These are phyloP conservation scores for Ciconia nigra DNA, from an alignment of 2,797 vertebrate species.

Conservation along the genomic window DNA sequence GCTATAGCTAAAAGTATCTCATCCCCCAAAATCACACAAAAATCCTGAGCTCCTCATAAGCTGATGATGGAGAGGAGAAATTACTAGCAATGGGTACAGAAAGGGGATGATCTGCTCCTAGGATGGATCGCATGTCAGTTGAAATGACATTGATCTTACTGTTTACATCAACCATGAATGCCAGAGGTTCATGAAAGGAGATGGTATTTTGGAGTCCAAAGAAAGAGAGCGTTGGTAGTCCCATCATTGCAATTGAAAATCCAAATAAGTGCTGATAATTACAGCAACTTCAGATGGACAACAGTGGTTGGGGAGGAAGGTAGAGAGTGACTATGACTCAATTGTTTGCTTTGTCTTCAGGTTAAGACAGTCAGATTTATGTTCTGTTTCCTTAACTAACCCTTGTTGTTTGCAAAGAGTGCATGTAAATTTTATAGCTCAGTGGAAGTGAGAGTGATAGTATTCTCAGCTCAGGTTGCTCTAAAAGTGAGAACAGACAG, in stretches of 20 bases:
- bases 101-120: neutral
- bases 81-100: neutral
- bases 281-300: neutral
- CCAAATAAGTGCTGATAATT: neutral
- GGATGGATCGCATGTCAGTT: fast-evolving
- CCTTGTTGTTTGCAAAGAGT: neutral
- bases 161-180: neutral
- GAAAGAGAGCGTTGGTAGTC: neutral
- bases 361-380: neutral
- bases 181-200: neutral
- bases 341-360: neutral
- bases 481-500: neutral
- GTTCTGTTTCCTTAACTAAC: neutral
- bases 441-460: neutral
- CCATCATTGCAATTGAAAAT: neutral
- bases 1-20: neutral
- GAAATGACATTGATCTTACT: neutral
- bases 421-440: neutral
- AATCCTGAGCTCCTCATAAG: neutral
- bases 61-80: neutral
- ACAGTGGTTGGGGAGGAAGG: neutral
- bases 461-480: neutral
- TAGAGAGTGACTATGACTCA: neutral
- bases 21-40: neutral
- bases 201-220: neutral